Evolutionary conservation across 2,797 vertebrate species (phyloP).

Genomic region (Phoxinus dragarum): DNA sequence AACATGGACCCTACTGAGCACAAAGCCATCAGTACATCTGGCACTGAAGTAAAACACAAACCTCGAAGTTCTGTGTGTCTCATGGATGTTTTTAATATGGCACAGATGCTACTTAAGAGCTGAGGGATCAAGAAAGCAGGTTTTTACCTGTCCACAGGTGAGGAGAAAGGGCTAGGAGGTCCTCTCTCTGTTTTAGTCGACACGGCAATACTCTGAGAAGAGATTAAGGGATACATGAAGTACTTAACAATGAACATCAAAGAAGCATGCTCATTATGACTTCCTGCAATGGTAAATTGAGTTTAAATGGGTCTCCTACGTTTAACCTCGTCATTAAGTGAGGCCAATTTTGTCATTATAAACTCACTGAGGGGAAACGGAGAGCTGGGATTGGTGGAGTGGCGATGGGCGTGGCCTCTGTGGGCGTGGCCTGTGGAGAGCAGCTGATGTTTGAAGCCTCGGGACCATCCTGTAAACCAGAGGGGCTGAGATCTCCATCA

Average conservation of each 20-base stretch:
- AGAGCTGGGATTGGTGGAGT: conserved; percentile 53
- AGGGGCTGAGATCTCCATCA: conserved; percentile 92
- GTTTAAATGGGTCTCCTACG: neutral
- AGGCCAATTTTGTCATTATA: neutral
- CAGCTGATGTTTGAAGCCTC: conserved; percentile 70
- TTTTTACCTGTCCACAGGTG: conserved; percentile 88
- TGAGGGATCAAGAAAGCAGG: neutral
- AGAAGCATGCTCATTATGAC: neutral
- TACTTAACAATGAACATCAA: neutral
- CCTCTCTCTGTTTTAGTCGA: conserved; percentile 75
- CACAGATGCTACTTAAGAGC: conserved; percentile 11
- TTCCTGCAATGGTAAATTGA: neutral
- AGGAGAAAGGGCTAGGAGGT: conserved; percentile 84
- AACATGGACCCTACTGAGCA: conserved; percentile 58
- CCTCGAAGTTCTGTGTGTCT: conserved; percentile 29
- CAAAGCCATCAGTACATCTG: conserved; percentile 64
- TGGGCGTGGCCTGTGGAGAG: conserved; percentile 50
- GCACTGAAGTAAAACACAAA: conserved; percentile 59
- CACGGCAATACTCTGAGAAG: conserved; percentile 86
- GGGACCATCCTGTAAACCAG: conserved; percentile 86
- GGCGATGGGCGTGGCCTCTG: neutral
- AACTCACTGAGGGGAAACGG: conserved; percentile 59
- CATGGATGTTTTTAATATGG: neutral
- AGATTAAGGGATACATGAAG: neutral
- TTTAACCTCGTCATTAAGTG: neutral